Evolutionary conservation across 2,113 vertebrate species (phyloP).

Genomic region (Oncorhynchus masou): DNA sequence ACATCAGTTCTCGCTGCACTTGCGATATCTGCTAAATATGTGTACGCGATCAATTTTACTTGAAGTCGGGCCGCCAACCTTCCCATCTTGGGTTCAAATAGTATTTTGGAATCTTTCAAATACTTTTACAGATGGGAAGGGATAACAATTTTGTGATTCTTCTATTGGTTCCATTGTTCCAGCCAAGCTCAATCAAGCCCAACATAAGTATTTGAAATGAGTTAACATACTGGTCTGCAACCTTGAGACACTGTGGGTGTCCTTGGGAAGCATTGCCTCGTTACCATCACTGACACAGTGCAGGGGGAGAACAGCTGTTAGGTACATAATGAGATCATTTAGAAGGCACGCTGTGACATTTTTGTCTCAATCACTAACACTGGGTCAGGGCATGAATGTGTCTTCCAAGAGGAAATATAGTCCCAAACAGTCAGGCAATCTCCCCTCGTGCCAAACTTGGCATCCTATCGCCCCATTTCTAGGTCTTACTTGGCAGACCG

Average conservation of each 20-base stretch:
- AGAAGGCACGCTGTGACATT: not conserved
- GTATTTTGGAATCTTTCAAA: no score
- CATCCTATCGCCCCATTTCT: slow-evolving; percentile 5
- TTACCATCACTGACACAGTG: not conserved
- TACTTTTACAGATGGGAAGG: no score
- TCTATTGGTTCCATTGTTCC: no score
- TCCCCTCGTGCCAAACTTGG: not conserved
- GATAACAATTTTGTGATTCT: no score
- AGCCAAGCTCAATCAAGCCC: no score
- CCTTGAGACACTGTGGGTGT: not conserved
- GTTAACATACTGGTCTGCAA: no score
- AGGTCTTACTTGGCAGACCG: slow-evolving; percentile 8
- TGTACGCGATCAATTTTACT: no score
- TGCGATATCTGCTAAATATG: no score
- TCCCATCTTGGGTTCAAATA: no score
- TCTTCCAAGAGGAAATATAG: slow-evolving; percentile 4
- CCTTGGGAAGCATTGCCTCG: not conserved
- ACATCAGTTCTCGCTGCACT: no score
- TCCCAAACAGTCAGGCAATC: slow-evolving; percentile 3
- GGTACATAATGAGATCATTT: slow-evolving; percentile 5
- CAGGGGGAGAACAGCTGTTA: not conserved
- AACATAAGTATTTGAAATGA: no score
- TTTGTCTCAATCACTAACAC: not conserved
- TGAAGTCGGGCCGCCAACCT: no score
- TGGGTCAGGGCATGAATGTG: not conserved